phyloP scores from a whole-genome alignment of 2,888 invertebrate genomes.

The Charanyca ferruginea region DNA sequence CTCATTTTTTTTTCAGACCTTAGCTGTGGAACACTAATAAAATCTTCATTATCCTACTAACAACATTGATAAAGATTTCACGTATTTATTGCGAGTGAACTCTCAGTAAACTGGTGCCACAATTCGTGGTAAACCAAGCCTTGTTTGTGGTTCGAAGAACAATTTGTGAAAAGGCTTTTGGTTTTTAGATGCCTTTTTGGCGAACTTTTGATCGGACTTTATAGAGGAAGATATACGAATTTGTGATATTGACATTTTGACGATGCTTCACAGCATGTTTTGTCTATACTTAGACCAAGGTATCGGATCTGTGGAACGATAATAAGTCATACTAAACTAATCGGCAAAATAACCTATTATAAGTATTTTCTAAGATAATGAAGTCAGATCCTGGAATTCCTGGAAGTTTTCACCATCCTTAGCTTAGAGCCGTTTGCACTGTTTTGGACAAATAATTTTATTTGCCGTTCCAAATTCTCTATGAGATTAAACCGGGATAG shows the following conservation, averaged over 20 bases:
- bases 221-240: neutral
- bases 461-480: too few relatives aligned
- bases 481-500: too few relatives aligned
- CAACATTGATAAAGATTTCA: conserved; percentile 13
- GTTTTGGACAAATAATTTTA: too few relatives aligned
- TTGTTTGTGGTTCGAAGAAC: conserved; percentile 33
- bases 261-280: neutral
- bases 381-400: too few relatives aligned
- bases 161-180: conserved; percentile 8
- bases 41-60: neutral
- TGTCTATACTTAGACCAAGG: neutral
- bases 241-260: neutral
- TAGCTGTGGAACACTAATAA: neutral
- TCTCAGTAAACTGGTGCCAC: conserved; percentile 5
- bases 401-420: too few relatives aligned
- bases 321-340: too few relatives aligned
- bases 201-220: neutral
- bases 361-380: too few relatives aligned
- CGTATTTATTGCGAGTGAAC: conserved; percentile 9
- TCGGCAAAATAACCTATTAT: too few relatives aligned
- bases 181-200: conserved; percentile 1
- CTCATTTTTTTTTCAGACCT: neutral
- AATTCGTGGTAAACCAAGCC: conserved; percentile 14
- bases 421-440: too few relatives aligned
- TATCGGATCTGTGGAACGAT: neutral